Base-by-base conservation (phyloP, 2,888 invertebrate species). In the Fragum whitleyi region DNA sequence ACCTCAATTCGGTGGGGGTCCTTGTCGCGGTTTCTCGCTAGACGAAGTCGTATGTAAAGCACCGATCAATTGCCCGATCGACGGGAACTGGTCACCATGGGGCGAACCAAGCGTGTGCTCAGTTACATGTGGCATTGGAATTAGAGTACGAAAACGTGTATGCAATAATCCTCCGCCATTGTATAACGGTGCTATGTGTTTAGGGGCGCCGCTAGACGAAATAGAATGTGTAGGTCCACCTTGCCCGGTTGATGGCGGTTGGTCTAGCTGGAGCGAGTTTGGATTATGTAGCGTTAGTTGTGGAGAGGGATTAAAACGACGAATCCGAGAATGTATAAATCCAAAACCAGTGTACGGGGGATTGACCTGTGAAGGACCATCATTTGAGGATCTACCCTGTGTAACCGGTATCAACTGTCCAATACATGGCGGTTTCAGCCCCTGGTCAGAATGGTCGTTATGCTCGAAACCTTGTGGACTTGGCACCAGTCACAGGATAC, bases 291-390 rank as follows among this genome's bases (percentile, higher is more conserved):
- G 32, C 6, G 73, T 32, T 3, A 32, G 21, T 2, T 81, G 81
- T 61, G 77, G 81, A 5, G 42, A 26, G n/a, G 79, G 79, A 19
- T 11, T 53, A 1, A 65, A 42, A 32, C 36, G 19, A 19, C 57
- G 81, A 21, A 29, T n/a, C 0, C 47, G 86, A 21, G 36, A 74
- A 23, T 86, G 86, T 74, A 51, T 72, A 36, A 72, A 76, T 28
- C 86, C 86, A 14, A 53, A 29, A 7, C 85, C 86, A 21, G 36
- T 55, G 53, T 78, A 70, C 55, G 81, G 78, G 9, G 86, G 86
- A n/a, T 28, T n/a, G 2, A 14, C 21, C 5, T 86, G 86, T 59
- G 39, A 67, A 19, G 86, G 85, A 29, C 14, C n/a, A 1, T 61
- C 47, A 14, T 23, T 70, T 19, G 84, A 80, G 39, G 47, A 77